phyloP scores from a whole-genome alignment of 2,888 invertebrate genomes.

The Gisinianus flammeolus region DNA sequence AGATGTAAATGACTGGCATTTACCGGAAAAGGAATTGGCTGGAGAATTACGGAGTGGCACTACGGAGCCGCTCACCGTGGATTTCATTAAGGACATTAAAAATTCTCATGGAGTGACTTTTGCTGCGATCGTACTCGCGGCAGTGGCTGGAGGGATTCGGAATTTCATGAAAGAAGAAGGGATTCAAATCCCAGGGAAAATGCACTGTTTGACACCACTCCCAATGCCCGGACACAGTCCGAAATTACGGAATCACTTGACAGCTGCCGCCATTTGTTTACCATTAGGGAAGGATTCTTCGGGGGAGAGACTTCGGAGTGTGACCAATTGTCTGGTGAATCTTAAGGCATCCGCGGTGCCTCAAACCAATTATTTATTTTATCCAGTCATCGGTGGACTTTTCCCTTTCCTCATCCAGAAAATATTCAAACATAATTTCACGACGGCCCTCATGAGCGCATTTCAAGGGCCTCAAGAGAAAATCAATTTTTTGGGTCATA shows the following conservation, averaged over 20 bases:
- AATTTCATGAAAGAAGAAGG: conserved; percentile 46
- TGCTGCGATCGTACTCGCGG: conserved; percentile 50
- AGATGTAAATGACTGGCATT: conserved; percentile 54
- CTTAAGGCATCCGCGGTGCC: conserved; percentile 23
- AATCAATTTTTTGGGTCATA: conserved; percentile 8
- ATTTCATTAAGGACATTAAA: conserved; percentile 44
- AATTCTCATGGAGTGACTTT: conserved; percentile 39
- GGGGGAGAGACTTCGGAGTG: neutral
- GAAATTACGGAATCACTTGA: conserved; percentile 28
- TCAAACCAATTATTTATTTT: neutral
- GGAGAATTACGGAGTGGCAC: conserved; percentile 40
- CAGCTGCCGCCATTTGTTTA: conserved; percentile 7
- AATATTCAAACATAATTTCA: conserved; percentile 18
- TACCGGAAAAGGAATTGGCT: conserved; percentile 41
- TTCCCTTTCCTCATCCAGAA: conserved; percentile 18
- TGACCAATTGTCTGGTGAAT: neutral
- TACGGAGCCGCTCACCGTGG: conserved; percentile 44
- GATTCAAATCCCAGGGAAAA: conserved; percentile 34
- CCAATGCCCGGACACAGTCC: conserved; percentile 24
- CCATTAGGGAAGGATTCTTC: conserved; percentile 6
- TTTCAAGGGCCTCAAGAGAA: conserved; percentile 22
- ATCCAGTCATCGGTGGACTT: conserved; percentile 25
- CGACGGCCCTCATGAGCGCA: conserved; percentile 20
- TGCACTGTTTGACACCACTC: conserved; percentile 26
- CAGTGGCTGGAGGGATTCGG: conserved; percentile 51